phyloP scores from a whole-genome alignment of 2,888 invertebrate species.

The Xylota segnis region DNA sequence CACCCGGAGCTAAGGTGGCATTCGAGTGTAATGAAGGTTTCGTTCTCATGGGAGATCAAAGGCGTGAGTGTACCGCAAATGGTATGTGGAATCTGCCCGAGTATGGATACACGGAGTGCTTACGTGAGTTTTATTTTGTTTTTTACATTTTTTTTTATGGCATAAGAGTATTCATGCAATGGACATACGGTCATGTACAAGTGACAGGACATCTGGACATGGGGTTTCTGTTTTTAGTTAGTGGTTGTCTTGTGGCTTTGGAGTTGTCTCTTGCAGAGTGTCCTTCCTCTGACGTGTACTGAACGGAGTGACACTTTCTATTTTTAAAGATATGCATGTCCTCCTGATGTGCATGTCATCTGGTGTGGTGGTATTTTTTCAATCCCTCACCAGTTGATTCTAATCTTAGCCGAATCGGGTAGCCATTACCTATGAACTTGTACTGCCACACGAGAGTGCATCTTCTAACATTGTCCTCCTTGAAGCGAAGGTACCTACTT shows the following conservation, averaged over 20 bases:
- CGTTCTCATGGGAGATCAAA: slow-evolving; percentile 92
- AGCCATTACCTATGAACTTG: no score
- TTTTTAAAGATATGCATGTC: background rate
- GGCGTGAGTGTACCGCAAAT: slow-evolving; percentile 91
- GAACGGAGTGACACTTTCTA: background rate
- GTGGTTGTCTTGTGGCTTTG: slow-evolving; percentile 1
- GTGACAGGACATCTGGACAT: background rate
- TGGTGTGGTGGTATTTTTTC: no score
- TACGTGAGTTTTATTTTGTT: slow-evolving; percentile 90
- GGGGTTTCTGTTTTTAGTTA: slow-evolving; percentile 3
- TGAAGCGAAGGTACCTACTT: no score
- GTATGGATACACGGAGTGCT: slow-evolving; percentile 94
- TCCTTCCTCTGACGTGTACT: background rate
- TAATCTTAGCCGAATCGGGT: no score
- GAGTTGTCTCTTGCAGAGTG: background rate
- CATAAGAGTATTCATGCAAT: slow-evolving; percentile 1
- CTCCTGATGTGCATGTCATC: background rate
- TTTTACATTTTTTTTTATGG: slow-evolving; percentile 13
- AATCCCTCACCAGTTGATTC: no score
- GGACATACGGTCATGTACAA: background rate
- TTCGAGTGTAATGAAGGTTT: slow-evolving; percentile 97
- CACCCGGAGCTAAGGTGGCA: slow-evolving; percentile 93
- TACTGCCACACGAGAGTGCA: no score
- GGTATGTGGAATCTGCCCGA: slow-evolving; percentile 94
- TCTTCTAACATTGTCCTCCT: no score